Conservation (phyloP, 2,888 invertebrate species). For the Lapara coniferarum region DNA sequence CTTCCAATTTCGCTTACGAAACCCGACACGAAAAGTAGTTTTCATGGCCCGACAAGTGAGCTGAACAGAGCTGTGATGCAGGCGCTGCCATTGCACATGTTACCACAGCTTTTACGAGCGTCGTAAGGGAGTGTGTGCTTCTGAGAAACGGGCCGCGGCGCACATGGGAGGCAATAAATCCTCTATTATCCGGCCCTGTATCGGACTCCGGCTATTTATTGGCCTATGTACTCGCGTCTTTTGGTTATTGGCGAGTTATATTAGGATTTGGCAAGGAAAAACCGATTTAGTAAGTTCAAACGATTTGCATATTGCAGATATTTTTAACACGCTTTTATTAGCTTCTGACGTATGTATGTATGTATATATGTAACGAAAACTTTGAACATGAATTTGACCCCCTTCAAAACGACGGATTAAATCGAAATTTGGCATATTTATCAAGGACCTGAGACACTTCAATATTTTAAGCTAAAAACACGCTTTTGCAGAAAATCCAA, state of each 20-base stretch:
- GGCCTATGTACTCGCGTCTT: conserved; percentile 41
- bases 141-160: conserved; percentile 70
- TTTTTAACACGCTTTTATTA: too few relatives aligned
- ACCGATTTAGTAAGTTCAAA: neutral
- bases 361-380: too few relatives aligned
- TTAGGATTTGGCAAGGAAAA: conserved; percentile 28
- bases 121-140: conserved; percentile 72
- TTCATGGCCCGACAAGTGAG: conserved; percentile 32
- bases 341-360: too few relatives aligned
- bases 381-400: too few relatives aligned
- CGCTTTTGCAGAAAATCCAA: too few relatives aligned
- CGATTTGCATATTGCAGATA: too few relatives aligned
- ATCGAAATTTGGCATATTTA: too few relatives aligned
- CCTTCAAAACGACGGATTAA: too few relatives aligned
- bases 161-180: conserved; percentile 77
- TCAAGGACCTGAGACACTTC: too few relatives aligned
- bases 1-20: neutral
- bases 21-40: neutral
- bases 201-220: conserved; percentile 44
- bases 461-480: too few relatives aligned
- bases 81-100: conserved; percentile 71
- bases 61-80: conserved; percentile 45
- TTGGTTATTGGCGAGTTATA: conserved; percentile 38
- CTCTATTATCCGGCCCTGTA: conserved; percentile 65
- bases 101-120: conserved; percentile 78